Conservation (phyloP, 2,888 invertebrate genomes). For the Microplitis deprimator region DNA sequence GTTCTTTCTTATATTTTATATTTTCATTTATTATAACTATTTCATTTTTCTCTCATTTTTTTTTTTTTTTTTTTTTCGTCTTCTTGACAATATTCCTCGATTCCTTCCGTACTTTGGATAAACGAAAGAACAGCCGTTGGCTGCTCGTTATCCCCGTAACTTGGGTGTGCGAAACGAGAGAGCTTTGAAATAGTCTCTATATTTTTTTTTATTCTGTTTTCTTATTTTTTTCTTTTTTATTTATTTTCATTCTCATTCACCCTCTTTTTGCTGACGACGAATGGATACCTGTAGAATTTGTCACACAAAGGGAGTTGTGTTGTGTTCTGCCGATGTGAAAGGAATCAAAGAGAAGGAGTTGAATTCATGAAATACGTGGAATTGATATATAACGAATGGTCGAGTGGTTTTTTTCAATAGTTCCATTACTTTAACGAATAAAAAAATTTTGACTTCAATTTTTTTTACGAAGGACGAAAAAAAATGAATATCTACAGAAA, state of each 20-base stretch:
- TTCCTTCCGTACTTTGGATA: slow-evolving; percentile 25
- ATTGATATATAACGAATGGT: slow-evolving; percentile 21
- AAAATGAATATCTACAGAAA: neutral
- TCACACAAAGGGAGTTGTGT: slow-evolving; percentile 38
- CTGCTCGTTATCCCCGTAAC: slow-evolving; percentile 36
- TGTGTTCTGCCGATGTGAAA: slow-evolving; percentile 36
- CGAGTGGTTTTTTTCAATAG: slow-evolving; percentile 11
- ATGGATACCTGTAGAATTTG: slow-evolving; percentile 41
- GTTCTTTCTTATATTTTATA: slow-evolving; percentile 15
- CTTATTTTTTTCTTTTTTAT: neutral
- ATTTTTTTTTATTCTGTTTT: neutral
- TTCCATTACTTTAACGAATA: neutral
- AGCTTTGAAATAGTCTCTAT: slow-evolving; percentile 24
- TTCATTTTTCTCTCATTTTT: neutral
- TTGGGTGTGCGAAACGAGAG: slow-evolving; percentile 18
- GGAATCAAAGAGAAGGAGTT: slow-evolving; percentile 6
- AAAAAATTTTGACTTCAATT: neutral
- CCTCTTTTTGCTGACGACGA: slow-evolving; percentile 2
- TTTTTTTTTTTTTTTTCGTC: slow-evolving; percentile 20
- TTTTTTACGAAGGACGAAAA: neutral
- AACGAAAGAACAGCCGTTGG: slow-evolving; percentile 36
- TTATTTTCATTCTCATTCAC: neutral
- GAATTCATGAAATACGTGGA: slow-evolving; percentile 23
- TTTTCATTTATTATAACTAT: slow-evolving; percentile 8
- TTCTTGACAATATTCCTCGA: slow-evolving; percentile 14